Evolutionary conservation across 2,113 vertebrate species (phyloP), one percentile per base, ranked within the genome.

Genomic region (Pseudopipra pipra): DNA sequence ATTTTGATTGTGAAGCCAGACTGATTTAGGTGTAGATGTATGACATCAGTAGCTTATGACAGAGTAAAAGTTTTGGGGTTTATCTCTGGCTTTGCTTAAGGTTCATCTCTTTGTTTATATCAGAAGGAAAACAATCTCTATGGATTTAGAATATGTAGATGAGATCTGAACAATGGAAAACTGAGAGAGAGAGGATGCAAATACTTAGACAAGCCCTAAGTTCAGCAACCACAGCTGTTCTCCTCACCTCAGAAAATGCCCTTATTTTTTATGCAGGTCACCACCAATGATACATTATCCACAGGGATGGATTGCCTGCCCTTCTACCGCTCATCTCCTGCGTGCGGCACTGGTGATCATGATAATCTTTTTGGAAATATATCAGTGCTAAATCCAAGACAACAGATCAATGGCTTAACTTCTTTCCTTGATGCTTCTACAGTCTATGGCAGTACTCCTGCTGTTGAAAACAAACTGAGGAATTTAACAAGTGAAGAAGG

Each of bases 391-490:
- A 93, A 95, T 41, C 96, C 98, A 59, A 97, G 98, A 52, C 98
- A 99, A 58, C 99, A 99, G 97, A 98, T 99, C 75, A 99, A 99
- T 61, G 96, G 95, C 28, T 87, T 98, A 87, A 99, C 98, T 16
- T 99, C 99, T 4, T 99, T 99, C 97, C 98, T 99, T 1, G 99
- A 99, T 24, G 99, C 99, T 5, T 99, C 99, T 10, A 98, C 98
- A 0, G 98, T 99, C 35, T 99, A 99, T 3, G 98, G 99, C 70
- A 98, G 98, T 94, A 98, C 97, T 3, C 80, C 89, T 5, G 94
- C 95, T 4, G 2, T 85, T 11, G 97, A 98, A 96, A 95, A 61
- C 73, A 96, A 85, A 84, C 95, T 99, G 30, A 98, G 98, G 51
- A 98, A 99, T 94, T 97, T 98, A 86, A 96, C 97, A 21, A 98